Evolutionary conservation across 2,113 vertebrate species (phyloP), one percentile per base, ranked within the genome.

Genomic region (Perca fluviatilis): DNA sequence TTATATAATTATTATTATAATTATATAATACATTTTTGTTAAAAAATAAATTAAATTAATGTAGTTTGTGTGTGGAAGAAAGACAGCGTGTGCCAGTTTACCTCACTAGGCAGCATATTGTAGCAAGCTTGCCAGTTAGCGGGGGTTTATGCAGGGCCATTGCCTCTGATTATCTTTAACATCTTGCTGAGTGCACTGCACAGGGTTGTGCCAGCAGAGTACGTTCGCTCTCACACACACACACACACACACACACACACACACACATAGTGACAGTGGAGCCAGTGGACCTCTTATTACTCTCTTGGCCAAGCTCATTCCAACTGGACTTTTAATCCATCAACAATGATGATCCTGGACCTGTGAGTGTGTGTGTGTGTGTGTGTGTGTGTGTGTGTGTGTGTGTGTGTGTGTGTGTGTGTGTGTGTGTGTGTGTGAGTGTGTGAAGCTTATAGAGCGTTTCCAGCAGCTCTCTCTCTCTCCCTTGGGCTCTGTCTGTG

Each of bases 91-190:
- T 80, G 76, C 84, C 74, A 82, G 71, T 51, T 80, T 70, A 88
- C 81, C 84, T 82, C 82, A 69, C 69, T 79, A 58, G 76, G 82
- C 72, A 87, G 57, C 80, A 86, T 86, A 87, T 79, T 83, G 82
- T 76, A 74, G 79, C 77, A 62, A 51, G 65, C 64, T 53, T 63
- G 68, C 77, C 80, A 75, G 86, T 87, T 82, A 86, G 85, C 23
- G 9, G 75, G 82, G 62, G 82, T 84, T 84, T 79, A 77, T 77
- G 46, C 72, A 74, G 75, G 86, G 72, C 81, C 71, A 86, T 88
- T 86, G 84, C 77, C 86, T 86, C 81, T 84, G 84, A 90, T 90
- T 84, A 84, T 90, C 86, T 90, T 82, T 76, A 84, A 86, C 86
- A 88, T 90, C 86, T 86, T 86, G 86, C 86, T 88, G 89, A 86